A percentile compares a stretch with the other conserved stretches of the same genome.
Conservation (phyloP, 2,888 invertebrate genomes). For the Neoascia interrupta region DNA sequence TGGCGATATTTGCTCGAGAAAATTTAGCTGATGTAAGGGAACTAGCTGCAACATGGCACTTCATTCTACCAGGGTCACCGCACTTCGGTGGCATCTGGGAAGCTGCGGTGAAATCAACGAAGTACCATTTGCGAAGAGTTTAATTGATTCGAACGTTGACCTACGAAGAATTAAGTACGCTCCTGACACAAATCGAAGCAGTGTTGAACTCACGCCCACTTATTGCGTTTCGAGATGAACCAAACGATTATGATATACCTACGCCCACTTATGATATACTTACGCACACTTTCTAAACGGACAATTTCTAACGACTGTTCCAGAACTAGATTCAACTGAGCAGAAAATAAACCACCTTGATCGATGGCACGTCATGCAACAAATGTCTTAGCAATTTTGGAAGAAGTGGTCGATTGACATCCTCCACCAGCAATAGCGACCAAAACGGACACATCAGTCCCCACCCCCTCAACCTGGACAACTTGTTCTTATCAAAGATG, state of each 20-base stretch:
- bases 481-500: no score
- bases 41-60: not conserved
- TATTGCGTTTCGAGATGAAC: not conserved
- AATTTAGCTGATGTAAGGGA: no score
- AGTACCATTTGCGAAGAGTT: constrained; percentile 4
- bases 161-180: constrained; percentile 20
- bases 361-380: constrained; percentile 1
- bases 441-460: not conserved
- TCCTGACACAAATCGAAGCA: constrained; percentile 65
- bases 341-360: not conserved
- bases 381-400: constrained; percentile 1
- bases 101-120: constrained; percentile 14
- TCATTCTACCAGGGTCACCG: no score
- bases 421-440: constrained; percentile 2
- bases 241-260: not conserved
- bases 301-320: not conserved
- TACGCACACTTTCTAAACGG: no score
- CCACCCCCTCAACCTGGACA: not conserved
- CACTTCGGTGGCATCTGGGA: constrained; percentile 15
- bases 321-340: not conserved
- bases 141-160: not conserved
- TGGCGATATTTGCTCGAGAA: no score
- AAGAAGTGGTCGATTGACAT: not conserved
- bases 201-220: constrained; percentile 69
- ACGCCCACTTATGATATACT: no score